A percentile compares a stretch with the other conserved stretches of the same genome.
Conservation (phyloP, 2,113 vertebrate genomes). For the Notiomystis cincta region DNA sequence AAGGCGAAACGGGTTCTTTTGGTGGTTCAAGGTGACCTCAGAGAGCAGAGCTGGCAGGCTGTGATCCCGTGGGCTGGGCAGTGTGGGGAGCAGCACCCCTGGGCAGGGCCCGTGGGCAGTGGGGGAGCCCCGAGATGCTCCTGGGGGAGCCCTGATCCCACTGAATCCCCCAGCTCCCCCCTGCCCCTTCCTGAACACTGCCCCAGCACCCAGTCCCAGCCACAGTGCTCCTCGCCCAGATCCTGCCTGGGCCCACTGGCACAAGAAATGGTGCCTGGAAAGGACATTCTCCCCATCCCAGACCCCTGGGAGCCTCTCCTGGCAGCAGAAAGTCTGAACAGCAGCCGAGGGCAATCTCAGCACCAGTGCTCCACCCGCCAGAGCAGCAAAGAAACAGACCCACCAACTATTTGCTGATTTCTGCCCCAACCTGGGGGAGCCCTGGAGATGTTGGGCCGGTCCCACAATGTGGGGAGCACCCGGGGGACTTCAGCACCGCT, state of each 20-base stretch:
- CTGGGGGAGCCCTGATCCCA: rapidly evolving
- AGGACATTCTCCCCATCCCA: neutral
- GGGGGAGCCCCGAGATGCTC: neutral
- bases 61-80: rapidly evolving
- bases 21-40: too few species aligned
- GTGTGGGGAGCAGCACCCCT: neutral
- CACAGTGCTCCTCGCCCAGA: rapidly evolving
- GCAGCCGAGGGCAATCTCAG: neutral
- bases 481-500: too few species aligned
- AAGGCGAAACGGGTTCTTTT: rapidly evolving
- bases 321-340: neutral
- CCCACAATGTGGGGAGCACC: neutral
- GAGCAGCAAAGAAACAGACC: neutral
- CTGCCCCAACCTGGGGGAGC: neutral
- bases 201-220: rapidly evolving
- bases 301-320: neutral
- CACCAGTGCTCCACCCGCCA: too few species aligned
- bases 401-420: rapidly evolving
- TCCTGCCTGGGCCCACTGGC: neutral
- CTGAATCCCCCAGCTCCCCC: neutral
- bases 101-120: too few species aligned
- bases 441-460: neutral
- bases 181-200: neutral
- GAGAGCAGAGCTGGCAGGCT: rapidly evolving
- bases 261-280: rapidly evolving